A percentile compares a stretch with the other conserved stretches of the same genome.
Conservation (phyloP, 2,113 vertebrate genomes). For the Phodopus roborovskii region DNA sequence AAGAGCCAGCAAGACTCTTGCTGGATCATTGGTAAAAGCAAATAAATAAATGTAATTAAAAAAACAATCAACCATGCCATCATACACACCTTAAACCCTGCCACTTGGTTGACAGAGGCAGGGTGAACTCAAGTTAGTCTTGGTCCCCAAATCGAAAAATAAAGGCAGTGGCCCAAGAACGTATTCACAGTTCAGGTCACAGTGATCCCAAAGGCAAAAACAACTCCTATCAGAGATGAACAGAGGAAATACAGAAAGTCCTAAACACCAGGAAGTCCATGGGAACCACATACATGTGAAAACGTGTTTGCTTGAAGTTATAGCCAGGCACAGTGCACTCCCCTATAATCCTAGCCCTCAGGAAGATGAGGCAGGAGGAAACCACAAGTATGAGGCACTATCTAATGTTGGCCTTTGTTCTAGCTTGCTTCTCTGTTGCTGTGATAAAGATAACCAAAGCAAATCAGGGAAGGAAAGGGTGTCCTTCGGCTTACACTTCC, state of each 20-base stretch:
- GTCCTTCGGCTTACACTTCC: neutral
- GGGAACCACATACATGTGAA: conserved; percentile 23
- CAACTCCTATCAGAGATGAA: neutral
- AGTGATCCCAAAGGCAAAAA: neutral
- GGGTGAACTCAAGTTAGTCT: neutral
- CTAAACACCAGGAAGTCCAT: neutral
- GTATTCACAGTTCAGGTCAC: neutral
- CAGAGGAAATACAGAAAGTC: neutral
- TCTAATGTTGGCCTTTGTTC: neutral
- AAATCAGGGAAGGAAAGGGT: neutral
- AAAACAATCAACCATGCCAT: neutral
- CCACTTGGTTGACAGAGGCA: neutral
- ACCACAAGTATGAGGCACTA: neutral
- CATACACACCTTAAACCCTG: neutral
- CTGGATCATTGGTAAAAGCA: too few relatives aligned
- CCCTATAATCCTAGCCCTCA: neutral
- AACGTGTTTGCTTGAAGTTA: neutral
- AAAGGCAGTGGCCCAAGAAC: neutral
- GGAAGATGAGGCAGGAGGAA: neutral
- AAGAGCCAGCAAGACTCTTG: neutral
- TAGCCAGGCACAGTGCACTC: neutral
- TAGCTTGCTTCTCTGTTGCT: neutral
- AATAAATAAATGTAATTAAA: neutral
- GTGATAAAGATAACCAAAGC: neutral
- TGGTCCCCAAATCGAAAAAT: neutral